Evolutionary conservation across 2,888 invertebrate genomes (phyloP).

Genomic region (Digitonthophagus gazella): DNA sequence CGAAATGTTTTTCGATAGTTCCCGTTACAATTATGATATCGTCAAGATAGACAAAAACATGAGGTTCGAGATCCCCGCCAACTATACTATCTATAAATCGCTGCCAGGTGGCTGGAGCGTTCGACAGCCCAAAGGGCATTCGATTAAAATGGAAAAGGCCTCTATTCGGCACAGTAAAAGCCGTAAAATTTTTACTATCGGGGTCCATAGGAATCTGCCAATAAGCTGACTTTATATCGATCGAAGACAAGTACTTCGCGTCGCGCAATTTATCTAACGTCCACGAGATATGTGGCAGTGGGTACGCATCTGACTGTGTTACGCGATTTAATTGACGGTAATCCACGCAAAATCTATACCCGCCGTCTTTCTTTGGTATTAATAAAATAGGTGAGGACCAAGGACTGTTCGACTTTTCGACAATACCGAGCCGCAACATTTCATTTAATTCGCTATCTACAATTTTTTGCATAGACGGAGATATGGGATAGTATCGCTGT

Average conservation of each 20-base stretch:
- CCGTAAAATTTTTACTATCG: constrained; percentile 32
- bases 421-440: no score
- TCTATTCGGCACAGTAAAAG: constrained; percentile 38
- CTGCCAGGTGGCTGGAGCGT: constrained; percentile 39
- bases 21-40: constrained; percentile 23
- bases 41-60: constrained; percentile 29
- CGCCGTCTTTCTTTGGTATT: no score
- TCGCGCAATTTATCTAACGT: constrained; percentile 33
- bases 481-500: constrained; percentile 13
- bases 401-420: no score
- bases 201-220: constrained; percentile 35
- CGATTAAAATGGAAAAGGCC: constrained; percentile 39
- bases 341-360: no score
- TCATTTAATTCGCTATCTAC: constrained; percentile 32
- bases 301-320: constrained; percentile 36
- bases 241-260: constrained; percentile 32
- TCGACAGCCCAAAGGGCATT: constrained; percentile 39
- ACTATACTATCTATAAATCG: constrained; percentile 36
- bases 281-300: constrained; percentile 33
- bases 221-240: constrained; percentile 34
- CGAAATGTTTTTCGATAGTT: constrained; percentile 23
- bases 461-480: constrained; percentile 32
- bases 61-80: constrained; percentile 31
- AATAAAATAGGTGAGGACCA: no score
- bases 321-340: constrained; percentile 34